Evolutionary conservation across 1,140 invertebrate species (phyloP), one percentile per base, ranked within the genome.

Genomic region (Ditylenchus dipsaci): DNA sequence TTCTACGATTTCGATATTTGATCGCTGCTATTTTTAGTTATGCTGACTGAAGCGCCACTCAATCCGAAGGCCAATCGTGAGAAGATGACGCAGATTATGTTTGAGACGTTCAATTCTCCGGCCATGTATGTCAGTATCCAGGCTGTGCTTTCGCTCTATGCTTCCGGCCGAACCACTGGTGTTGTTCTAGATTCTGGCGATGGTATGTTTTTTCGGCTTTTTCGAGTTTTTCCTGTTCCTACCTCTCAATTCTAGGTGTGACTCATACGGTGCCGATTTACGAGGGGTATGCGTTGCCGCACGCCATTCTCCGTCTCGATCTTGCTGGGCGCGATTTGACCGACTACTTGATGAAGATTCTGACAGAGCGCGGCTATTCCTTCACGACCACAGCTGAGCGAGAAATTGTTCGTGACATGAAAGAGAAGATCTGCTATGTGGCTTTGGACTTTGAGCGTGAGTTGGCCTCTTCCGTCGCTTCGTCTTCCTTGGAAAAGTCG

Each of bases 361-460:
- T n/a, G n/a, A n/a, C n/a, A n/a, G n/a, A 95, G 87, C 88, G 93
- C 84, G 93, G 92, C 76, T 95, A 95, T 87, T 91, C 90, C 15
- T 95, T 95, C 89, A 94, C 91, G 79, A 95, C 93, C 84, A 94
- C 81, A 26, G 92, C 92, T 85, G 92, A 95, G 85, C 88, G 91
- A 86, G 92, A 95, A 89, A 95, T 95, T 82, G 92, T 94, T 43
- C 89, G 92, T 84, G 92, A n/a, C n/a, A n/a, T n/a, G n/a, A n/a
- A n/a, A n/a, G n/a, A n/a, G n/a, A n/a, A n/a, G n/a, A n/a, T n/a
- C 26, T 85, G 84, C 73, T 86, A 86, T 83, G 91, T 94, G 61
- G 92, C 91, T 53, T 86, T 93, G 30, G 91, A 94, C 86, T 93
- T 93, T 83, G 91, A 94, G 19, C 72, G 93, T 86, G 91, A n/a